phyloP scores from a whole-genome alignment of 1,140 invertebrate genomes.

The Apis cerana region DNA sequence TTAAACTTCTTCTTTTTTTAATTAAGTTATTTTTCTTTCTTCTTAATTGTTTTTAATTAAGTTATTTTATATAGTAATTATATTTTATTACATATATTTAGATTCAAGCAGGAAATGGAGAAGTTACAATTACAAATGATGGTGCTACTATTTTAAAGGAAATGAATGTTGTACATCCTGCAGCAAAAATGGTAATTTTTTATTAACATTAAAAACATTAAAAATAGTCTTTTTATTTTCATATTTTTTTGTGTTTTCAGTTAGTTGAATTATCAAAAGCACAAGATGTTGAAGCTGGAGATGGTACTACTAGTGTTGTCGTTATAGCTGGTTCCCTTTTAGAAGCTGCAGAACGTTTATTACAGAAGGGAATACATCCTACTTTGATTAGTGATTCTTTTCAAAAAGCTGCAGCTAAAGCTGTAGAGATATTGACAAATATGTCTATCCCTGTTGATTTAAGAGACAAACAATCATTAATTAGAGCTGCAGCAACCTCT shows the following conservation, averaged over 20 bases:
- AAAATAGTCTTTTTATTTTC: neutral
- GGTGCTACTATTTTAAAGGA: conserved; percentile 99
- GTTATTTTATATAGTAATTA: neutral
- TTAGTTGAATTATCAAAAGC: conserved; percentile 98
- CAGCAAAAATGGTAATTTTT: conserved; percentile 97
- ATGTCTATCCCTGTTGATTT: conserved; percentile 95
- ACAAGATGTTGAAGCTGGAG: conserved; percentile 99
- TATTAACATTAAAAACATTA: conserved; percentile 23
- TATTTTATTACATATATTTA: conserved; percentile 67
- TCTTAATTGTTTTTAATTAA: neutral
- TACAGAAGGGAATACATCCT: conserved; percentile 98
- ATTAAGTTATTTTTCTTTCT: neutral
- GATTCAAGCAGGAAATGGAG: conserved; percentile 98
- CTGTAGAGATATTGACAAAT: conserved; percentile 91
- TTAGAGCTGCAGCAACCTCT: conserved; percentile 98
- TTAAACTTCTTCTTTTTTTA: conserved; percentile 2
- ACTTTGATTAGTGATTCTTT: conserved; percentile 98
- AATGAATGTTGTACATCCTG: conserved; percentile 99
- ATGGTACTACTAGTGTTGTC: conserved; percentile 99
- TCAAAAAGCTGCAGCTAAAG: conserved; percentile 92
- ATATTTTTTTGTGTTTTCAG: conserved; percentile 81
- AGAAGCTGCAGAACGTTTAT: conserved; percentile 95
- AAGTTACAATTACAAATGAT: conserved; percentile 99
- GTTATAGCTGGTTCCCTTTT: conserved; percentile 97
- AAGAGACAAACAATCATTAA: conserved; percentile 91